Base-by-base conservation (phyloP, 1,140 invertebrate genomes). In the Drosophila neocordata region DNA sequence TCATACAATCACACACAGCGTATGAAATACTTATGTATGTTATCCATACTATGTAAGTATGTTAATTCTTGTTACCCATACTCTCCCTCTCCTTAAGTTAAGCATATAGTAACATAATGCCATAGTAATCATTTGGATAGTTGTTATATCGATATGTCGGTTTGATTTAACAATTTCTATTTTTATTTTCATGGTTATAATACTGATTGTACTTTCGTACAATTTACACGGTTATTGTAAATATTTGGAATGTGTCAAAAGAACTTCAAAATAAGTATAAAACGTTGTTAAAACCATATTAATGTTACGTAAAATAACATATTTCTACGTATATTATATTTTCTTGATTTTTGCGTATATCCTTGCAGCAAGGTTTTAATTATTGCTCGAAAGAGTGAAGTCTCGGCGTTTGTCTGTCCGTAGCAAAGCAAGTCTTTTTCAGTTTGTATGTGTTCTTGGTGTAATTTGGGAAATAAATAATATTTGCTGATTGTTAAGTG, bases 11-110 rank as follows among this genome's bases (percentile, higher is more conserved):
- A 83, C 80, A 71, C 55, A 44, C 63, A 41, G 56, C 20, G 22
- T 24, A 24, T 24, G 22, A 24, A 35, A 53, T 67, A 38, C 37
- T 44, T 27, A n/a, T n/a, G n/a, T n/a, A n/a, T n/a, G n/a, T n/a
- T n/a, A 61, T 44, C 65, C 37, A 44, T 64, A 74, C 13, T 38
- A 62, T 62, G 52, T 70, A 70, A 63, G 65, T 78, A 81, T 78
- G 79, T 75, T 75, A 72, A 79, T 73, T 69, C 79, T 73, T 83
- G 77, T 83, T 84, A 69, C 12, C 12, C 37, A 3, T 13, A 13
- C 37, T 3, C n/a, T n/a, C 37, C 5, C 9, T 44, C 41, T 15
- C 8, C 0, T 11, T 48, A 48, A 20, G 15, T 4, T 7, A 20
- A 48, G 41, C 41, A 20, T 20, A 48, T 48, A 20, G 41, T 48